A percentile compares a stretch with the other conserved stretches of the same genome.
Evolutionary conservation across 2,797 vertebrate species (phyloP).

Genomic region (Schizothorax lantsangensis): DNA sequence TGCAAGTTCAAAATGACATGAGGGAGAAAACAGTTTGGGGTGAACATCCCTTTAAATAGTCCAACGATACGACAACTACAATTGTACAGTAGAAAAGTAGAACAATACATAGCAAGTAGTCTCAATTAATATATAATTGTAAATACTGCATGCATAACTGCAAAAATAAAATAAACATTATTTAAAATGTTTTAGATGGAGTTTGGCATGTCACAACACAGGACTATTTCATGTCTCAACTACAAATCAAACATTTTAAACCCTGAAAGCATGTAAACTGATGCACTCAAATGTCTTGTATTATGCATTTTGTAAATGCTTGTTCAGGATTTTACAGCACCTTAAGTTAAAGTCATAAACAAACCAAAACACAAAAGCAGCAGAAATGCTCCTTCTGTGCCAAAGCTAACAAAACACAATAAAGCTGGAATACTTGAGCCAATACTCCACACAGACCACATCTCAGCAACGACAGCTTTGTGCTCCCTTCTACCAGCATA

Average conservation of each 20-base stretch:
- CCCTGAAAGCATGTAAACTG: not conserved
- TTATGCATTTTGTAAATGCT: not conserved
- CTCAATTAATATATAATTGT: not conserved
- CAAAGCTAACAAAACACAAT: not conserved
- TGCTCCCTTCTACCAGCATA: not conserved
- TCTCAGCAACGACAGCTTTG: constrained; percentile 26
- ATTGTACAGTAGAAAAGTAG: too few species aligned
- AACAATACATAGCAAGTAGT: not conserved
- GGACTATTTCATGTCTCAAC: not conserved
- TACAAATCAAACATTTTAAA: not conserved
- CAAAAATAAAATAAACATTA: not conserved
- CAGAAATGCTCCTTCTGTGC: not conserved
- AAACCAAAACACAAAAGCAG: not conserved
- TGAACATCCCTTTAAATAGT: not conserved
- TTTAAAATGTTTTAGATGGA: not conserved
- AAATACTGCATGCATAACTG: not conserved
- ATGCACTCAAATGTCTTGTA: not conserved
- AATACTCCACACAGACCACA: not conserved
- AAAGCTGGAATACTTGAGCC: not conserved
- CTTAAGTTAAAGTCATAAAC: not conserved
- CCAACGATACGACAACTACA: not conserved
- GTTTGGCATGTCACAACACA: not conserved
- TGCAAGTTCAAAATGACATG: not conserved
- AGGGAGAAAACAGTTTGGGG: not conserved
- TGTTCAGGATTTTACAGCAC: not conserved